A percentile compares a stretch with the other conserved stretches of the same genome.
Conservation (phyloP, 2,797 vertebrate genomes). For the Atherinosoma microstoma region DNA sequence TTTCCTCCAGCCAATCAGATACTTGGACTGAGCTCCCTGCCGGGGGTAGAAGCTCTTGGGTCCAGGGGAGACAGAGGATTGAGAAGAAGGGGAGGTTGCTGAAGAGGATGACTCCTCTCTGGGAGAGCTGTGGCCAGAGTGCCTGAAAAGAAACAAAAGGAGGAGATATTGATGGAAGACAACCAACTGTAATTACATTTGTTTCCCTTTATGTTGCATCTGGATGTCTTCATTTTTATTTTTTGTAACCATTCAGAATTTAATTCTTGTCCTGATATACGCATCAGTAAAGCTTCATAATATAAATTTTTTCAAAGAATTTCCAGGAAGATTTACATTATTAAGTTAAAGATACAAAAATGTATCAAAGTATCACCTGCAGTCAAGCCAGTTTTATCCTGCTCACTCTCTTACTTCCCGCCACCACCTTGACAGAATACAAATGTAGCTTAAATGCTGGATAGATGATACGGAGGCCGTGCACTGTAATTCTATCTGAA, state of each 20-base stretch:
- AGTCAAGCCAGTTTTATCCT: slow-evolving; percentile 1
- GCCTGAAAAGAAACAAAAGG: slow-evolving; percentile 62
- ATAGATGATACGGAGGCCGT: slow-evolving; percentile 39
- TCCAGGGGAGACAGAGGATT: slow-evolving; percentile 90
- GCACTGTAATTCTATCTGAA: slow-evolving; percentile 44
- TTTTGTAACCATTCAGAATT: background rate
- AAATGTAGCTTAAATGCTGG: slow-evolving; percentile 26
- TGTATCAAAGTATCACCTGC: slow-evolving; percentile 15
- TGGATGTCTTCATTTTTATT: slow-evolving; percentile 7
- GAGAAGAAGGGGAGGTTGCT: slow-evolving; percentile 91
- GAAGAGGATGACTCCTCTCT: slow-evolving; percentile 91
- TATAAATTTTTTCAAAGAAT: background rate
- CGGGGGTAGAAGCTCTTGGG: slow-evolving; percentile 98
- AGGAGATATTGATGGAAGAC: background rate
- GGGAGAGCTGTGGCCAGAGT: slow-evolving; percentile 94
- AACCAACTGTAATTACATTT: background rate
- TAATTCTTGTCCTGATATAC: background rate
- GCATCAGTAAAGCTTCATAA: slow-evolving; percentile 6
- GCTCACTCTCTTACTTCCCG: background rate
- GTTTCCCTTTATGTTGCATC: background rate
- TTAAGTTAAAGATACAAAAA: slow-evolving; percentile 15
- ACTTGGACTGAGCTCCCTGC: slow-evolving; percentile 99
- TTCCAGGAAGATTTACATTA: slow-evolving; percentile 8
- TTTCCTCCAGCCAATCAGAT: slow-evolving; percentile 99
- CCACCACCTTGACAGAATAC: slow-evolving; percentile 17